Evolutionary conservation across 2,888 invertebrate species (phyloP).

Genomic region (Gnatocerus cornutus): DNA sequence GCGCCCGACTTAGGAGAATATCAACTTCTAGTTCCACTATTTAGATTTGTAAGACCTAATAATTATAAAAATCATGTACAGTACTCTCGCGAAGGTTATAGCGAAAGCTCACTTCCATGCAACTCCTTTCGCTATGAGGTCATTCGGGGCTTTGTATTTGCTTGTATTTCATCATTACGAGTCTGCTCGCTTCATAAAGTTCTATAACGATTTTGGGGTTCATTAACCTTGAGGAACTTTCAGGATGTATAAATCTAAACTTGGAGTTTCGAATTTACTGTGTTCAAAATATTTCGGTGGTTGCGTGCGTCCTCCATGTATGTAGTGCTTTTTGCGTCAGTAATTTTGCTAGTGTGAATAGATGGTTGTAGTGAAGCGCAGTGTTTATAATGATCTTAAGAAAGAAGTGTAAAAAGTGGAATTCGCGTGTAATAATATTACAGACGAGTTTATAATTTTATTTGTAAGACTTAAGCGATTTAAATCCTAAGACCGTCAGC

Average conservation of each 20-base stretch:
- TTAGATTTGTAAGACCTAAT: too few species aligned
- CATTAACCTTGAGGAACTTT: constrained; percentile 21
- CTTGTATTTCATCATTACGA: too few species aligned
- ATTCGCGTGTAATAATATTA: constrained; percentile 53
- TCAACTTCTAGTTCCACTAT: too few species aligned
- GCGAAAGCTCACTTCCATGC: too few species aligned
- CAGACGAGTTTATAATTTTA: constrained; percentile 61
- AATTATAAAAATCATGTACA: too few species aligned
- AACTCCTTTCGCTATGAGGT: too few species aligned
- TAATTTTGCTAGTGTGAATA: neutral
- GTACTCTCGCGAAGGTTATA: too few species aligned
- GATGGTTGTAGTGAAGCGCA: constrained; percentile 19
- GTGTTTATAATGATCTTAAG: constrained; percentile 39
- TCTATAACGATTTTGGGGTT: neutral
- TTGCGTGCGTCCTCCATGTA: neutral
- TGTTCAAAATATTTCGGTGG: neutral
- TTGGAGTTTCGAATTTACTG: constrained; percentile 17
- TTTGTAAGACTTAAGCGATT: constrained; percentile 60
- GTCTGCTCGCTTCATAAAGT: too few species aligned
- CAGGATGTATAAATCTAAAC: constrained; percentile 11
- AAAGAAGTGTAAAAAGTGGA: constrained; percentile 38
- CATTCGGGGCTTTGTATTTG: too few species aligned
- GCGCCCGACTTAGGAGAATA: too few species aligned
- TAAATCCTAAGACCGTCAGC: constrained; percentile 62
- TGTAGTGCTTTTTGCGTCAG: neutral